These are phyloP conservation scores for Microhierax caerulescens DNA, from an alignment of 2,797 vertebrate species.

Conservation along the genomic window DNA sequence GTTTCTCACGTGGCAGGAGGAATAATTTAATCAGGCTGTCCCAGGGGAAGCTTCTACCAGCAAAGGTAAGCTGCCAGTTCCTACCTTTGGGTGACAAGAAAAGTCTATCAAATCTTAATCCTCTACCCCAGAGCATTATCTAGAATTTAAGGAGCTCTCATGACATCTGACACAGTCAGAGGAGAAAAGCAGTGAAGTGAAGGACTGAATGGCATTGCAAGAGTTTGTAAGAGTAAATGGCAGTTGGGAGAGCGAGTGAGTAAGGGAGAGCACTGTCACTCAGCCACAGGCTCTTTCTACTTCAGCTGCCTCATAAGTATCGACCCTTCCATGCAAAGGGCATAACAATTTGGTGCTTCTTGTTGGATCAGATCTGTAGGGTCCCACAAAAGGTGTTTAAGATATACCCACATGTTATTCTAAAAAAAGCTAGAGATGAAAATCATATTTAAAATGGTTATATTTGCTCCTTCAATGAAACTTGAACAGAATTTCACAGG, in stretches of 20 bases:
- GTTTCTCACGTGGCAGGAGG: neutral
- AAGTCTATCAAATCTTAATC: neutral
- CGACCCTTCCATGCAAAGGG: accelerated
- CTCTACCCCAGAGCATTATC: neutral
- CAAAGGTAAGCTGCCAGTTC: neutral
- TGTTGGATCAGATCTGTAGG: neutral
- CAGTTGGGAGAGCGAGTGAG: neutral
- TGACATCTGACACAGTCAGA: neutral
- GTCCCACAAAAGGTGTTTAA: neutral
- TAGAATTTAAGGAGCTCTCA: neutral
- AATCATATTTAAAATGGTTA: neutral
- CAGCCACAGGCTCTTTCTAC: neutral
- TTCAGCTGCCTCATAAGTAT: neutral
- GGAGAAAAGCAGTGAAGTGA: neutral
- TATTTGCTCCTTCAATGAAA: neutral
- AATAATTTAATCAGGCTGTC: neutral
- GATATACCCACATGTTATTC: neutral
- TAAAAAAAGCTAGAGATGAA: neutral
- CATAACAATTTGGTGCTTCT: neutral
- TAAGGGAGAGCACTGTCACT: neutral
- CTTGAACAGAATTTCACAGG: neutral
- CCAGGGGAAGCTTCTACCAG: neutral
- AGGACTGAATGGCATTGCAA: neutral
- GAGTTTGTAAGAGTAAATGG: neutral
- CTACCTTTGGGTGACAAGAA: neutral